These are phyloP conservation scores for Psix sp. DNA, from an alignment of 1,140 invertebrate species.

Conservation along the genomic window DNA sequence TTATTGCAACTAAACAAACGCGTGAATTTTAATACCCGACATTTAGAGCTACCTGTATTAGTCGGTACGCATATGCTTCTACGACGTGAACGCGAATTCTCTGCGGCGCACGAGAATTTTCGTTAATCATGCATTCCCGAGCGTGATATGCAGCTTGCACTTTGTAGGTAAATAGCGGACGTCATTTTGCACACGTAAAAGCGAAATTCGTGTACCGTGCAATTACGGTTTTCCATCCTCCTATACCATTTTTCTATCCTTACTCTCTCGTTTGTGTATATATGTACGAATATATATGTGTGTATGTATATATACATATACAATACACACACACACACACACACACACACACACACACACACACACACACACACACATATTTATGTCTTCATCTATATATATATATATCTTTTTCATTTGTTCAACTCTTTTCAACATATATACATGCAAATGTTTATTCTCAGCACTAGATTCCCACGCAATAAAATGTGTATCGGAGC, in stretches of 20 bases:
- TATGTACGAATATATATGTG: no score
- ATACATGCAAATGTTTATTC: no score
- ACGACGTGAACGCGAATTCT: conserved; percentile 32
- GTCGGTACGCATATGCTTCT: conserved; percentile 28
- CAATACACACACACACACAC: no score
- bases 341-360: no score
- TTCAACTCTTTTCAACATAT: no score
- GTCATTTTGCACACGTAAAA: conserved; percentile 42
- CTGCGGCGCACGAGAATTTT: conserved; percentile 46
- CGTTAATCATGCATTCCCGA: conserved; percentile 52
- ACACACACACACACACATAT: no score
- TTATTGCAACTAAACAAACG: conserved; percentile 16
- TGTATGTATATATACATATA: no score
- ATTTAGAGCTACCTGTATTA: conserved; percentile 47
- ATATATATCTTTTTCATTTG: no score
- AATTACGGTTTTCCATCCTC: conserved; percentile 15
- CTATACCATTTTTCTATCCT: not conserved
- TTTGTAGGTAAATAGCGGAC: conserved; percentile 28
- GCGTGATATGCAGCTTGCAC: conserved; percentile 35
- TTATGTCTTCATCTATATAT: no score
- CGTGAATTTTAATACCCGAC: conserved; percentile 49
- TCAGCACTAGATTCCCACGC: no score
- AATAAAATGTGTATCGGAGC: no score
- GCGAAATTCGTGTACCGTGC: conserved; percentile 15
- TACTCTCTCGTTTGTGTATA: no score